Evolutionary conservation across 2,797 vertebrate species (phyloP), one percentile per base, ranked within the genome.

Genomic region (Tenualosa ilisha): DNA sequence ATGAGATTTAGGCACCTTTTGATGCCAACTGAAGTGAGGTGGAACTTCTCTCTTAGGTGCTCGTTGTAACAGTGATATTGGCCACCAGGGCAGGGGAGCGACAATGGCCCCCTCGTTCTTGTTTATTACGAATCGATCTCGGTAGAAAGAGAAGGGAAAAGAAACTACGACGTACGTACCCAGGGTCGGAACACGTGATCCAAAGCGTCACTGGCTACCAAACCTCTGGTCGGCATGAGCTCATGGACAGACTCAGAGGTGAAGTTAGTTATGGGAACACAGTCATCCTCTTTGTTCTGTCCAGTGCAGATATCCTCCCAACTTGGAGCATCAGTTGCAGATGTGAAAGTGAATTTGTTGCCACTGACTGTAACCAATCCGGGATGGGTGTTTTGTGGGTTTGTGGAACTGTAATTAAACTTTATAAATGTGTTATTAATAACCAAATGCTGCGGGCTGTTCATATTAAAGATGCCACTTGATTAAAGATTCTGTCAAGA

Each of bases 121-220:
- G 94, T 95, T 95, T 95, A 93, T 94, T 91, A 93, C 93, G 91
- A 90, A 86, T 89, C 92, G 89, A 91, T 93, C 91, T 90, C 91
- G 61, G 86, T 82, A 89, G 90, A 87, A 83, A 86, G 89, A 85
- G 92, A 84, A 89, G 87, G 92, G 91, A 91, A 94, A 94, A 94
- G 93, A 95, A 96, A 95, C 95, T 90, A 94, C 94, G 93, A 92
- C 93, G 91, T 93, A 94, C 94, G 94, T 94, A 93, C 94, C 84
- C 93, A 94, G 93, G 89, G 88, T 91, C 93, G 90, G 91, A 89
- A 90, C 96, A 96, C 94, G 95, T 96, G 96, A 94, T 86, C 87
- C 88, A 56, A 2, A 86, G 95, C 96, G 95, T 96, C 95, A 96
- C 93, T 90, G 93, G 92, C 94, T 92, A 91, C 93, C 90, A 93